Evolutionary conservation across 2,113 vertebrate genomes (phyloP).

Genomic region (Deroptyus accipitrinus): DNA sequence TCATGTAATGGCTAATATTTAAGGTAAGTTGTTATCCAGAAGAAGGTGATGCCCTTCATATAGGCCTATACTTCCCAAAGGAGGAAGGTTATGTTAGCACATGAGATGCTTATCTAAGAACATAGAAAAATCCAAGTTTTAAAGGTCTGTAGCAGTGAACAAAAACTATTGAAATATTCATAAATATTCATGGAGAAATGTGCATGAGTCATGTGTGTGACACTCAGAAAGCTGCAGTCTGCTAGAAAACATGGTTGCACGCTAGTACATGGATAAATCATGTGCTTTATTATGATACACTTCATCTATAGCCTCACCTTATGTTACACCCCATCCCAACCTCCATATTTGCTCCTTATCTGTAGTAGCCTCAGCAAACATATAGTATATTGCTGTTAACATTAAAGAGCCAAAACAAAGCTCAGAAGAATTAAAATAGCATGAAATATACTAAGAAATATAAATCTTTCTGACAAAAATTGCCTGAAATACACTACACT

Average conservation of each 20-base stretch:
- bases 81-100: neutral
- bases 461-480: neutral
- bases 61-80: neutral
- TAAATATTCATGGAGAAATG: neutral
- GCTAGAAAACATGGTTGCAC: neutral
- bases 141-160: neutral
- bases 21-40: neutral
- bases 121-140: neutral
- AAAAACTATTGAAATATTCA: neutral
- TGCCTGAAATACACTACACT: neutral
- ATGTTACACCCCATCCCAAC: neutral
- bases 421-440: neutral
- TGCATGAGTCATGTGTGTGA: neutral
- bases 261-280: neutral
- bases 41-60: neutral
- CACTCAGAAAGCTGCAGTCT: neutral
- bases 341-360: neutral
- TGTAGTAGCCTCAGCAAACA: neutral
- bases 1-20: neutral
- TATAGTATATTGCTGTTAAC: neutral
- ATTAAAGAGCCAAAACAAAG: neutral
- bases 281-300: neutral
- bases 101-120: neutral
- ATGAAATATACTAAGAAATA: neutral
- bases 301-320: neutral